These are phyloP conservation scores for Lithosia quadra DNA, from an alignment of 2,888 invertebrate genomes.

Conservation along the genomic window DNA sequence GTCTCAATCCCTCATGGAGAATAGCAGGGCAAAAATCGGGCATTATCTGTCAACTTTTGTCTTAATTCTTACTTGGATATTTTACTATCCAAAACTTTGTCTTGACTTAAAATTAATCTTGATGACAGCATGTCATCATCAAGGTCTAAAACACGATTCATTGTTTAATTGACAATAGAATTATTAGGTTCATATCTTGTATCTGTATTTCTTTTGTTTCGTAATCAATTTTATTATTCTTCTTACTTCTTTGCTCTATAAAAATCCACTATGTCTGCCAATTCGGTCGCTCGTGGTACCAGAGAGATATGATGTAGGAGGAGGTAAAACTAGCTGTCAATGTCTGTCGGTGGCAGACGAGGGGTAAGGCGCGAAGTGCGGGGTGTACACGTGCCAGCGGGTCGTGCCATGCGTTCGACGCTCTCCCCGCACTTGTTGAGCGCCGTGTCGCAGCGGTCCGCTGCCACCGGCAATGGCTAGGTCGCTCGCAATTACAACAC, in stretches of 20 bases:
- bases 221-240: background rate
- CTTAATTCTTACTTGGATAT: too few species aligned
- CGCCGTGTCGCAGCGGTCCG: conserved; percentile 57
- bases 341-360: conserved; percentile 56
- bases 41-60: too few species aligned
- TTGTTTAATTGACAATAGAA: background rate
- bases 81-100: conserved; percentile 26
- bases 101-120: conserved; percentile 47
- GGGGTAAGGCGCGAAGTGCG: conserved; percentile 51
- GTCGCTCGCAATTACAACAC: conserved; percentile 54
- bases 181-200: background rate
- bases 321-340: conserved; percentile 66
- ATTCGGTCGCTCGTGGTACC: conserved; percentile 76
- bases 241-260: conserved; percentile 49
- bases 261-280: conserved; percentile 82
- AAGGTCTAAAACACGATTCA: too few species aligned
- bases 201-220: background rate
- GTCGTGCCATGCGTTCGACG: conserved; percentile 79
- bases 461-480: conserved; percentile 57
- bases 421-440: conserved; percentile 82
- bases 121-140: background rate
- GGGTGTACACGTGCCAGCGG: conserved; percentile 80
- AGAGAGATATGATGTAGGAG: conserved; percentile 68
- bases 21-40: too few species aligned
- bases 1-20: too few species aligned